Evolutionary conservation across 1,140 invertebrate species (phyloP).

Genomic region (Euura saliciscinereae): DNA sequence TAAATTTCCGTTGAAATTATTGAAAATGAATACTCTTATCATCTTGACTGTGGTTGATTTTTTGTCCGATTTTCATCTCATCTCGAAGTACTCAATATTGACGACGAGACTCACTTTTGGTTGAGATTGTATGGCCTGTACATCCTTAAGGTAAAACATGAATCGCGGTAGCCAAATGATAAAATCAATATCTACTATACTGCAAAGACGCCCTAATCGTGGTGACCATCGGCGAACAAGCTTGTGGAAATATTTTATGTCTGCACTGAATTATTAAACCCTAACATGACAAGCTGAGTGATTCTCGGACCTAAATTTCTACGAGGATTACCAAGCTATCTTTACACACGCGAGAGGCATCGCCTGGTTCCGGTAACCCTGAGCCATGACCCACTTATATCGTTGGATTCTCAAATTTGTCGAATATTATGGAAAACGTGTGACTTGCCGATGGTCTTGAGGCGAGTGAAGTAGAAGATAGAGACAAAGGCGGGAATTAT

Average conservation of each 20-base stretch:
- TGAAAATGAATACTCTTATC: too few species aligned
- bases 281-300: neutral
- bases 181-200: too few species aligned
- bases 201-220: too few species aligned
- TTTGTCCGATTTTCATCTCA: too few species aligned
- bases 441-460: neutral
- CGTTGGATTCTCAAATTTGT: neutral
- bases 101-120: too few species aligned
- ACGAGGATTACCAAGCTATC: neutral
- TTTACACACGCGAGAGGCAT: too few species aligned
- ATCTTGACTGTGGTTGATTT: too few species aligned
- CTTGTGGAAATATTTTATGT: neutral
- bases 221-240: neutral
- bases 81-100: too few species aligned
- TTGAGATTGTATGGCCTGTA: too few species aligned
- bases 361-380: too few species aligned
- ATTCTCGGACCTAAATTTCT: neutral
- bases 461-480: neutral
- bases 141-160: neutral
- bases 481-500: neutral
- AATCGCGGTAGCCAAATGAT: too few species aligned
- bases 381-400: neutral
- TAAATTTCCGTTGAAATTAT: too few species aligned
- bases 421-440: slow-evolving; percentile 27
- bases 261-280: neutral